phyloP scores from a whole-genome alignment of 2,888 invertebrate genomes.

The Dynastes hyllus region DNA sequence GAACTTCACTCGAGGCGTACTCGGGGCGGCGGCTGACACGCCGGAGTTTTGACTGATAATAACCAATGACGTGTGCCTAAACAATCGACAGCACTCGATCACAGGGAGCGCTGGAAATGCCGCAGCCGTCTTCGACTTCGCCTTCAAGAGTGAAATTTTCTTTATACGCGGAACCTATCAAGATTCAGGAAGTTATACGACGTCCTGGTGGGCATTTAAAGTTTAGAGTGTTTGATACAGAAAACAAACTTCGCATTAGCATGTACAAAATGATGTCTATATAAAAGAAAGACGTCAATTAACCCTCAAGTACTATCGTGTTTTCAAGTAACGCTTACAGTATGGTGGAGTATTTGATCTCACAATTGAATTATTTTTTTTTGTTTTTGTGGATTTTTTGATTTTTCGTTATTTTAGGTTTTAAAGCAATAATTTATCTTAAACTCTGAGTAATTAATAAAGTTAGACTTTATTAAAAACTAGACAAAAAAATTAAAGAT shows the following conservation, averaged over 20 bases:
- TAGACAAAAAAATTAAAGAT: no score
- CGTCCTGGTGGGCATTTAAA: background rate
- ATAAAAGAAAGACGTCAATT: no score
- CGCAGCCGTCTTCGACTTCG: background rate
- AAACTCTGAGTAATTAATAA: no score
- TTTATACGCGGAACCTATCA: background rate
- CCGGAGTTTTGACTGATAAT: conserved; percentile 36
- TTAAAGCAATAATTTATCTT: no score
- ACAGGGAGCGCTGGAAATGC: background rate
- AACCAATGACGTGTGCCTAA: conserved; percentile 41
- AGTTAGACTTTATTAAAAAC: no score
- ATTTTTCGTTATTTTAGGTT: no score
- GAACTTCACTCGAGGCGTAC: background rate
- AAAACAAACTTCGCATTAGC: background rate
- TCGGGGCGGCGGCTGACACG: conserved; percentile 8
- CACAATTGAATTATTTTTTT: no score
- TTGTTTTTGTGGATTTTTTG: no score
- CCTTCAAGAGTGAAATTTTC: background rate
- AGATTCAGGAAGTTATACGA: no score
- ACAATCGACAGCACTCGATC: conserved; percentile 42
- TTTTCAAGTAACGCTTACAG: no score
- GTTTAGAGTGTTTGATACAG: background rate
- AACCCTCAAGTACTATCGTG: no score
- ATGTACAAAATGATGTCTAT: background rate
- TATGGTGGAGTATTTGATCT: no score